Evolutionary conservation across 1,140 invertebrate species (phyloP).

Genomic region (Papilio aristodemus): DNA sequence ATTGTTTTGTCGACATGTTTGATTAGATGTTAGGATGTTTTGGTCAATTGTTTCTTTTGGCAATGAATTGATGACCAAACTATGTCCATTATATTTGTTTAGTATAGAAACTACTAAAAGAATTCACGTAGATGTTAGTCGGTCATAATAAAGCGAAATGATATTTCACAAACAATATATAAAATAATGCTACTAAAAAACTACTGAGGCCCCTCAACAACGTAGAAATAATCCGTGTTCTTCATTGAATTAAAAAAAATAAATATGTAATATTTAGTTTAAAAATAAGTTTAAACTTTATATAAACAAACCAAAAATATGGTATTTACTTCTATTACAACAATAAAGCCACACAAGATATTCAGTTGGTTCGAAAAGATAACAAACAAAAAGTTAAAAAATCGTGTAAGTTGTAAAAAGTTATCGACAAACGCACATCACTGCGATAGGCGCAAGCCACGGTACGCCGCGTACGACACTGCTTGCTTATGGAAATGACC

Average conservation of each 20-base stretch:
- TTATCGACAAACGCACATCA: slow-evolving; percentile 36
- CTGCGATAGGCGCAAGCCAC: slow-evolving; percentile 57
- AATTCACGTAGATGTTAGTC: not conserved
- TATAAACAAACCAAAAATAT: too few species aligned
- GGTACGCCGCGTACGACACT: slow-evolving; percentile 62
- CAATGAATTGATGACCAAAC: not conserved
- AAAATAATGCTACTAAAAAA: not conserved
- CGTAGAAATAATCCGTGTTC: too few species aligned
- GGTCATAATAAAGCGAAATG: not conserved
- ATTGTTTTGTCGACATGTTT: slow-evolving; percentile 40
- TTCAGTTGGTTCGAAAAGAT: not conserved
- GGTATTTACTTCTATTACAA: too few species aligned
- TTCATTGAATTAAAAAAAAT: too few species aligned
- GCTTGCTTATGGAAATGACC: slow-evolving; percentile 71
- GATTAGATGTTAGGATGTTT: slow-evolving; percentile 24
- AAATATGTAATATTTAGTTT: too few species aligned
- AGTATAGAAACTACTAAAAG: not conserved
- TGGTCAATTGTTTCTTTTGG: slow-evolving; percentile 17
- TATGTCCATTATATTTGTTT: not conserved
- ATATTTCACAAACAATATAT: not conserved
- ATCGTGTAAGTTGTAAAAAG: not conserved
- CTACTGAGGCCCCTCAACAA: not conserved
- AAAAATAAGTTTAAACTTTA: too few species aligned
- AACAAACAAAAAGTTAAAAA: not conserved
- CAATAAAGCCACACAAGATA: not conserved